These are phyloP conservation scores for Tenthredo distinguenda DNA, from an alignment of 2,888 invertebrate species.

Conservation along the genomic window DNA sequence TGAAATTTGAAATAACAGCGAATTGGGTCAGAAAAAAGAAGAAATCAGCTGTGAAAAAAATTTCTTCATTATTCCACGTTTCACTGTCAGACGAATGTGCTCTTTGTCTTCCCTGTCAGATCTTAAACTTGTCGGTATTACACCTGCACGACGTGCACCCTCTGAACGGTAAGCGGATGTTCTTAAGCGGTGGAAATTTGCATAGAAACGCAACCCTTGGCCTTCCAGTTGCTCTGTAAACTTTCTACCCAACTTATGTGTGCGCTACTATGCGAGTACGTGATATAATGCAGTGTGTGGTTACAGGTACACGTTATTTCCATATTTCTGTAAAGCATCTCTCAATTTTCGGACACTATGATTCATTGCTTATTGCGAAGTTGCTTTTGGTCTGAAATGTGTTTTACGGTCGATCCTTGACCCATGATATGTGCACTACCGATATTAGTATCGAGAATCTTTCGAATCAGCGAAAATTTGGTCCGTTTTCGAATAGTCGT, in stretches of 20 bases:
- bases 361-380: not conserved
- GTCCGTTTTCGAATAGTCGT: not conserved
- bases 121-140: not conserved
- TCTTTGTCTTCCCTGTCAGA: not conserved
- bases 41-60: not conserved
- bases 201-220: constrained; percentile 44
- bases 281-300: constrained; percentile 6
- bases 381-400: not conserved
- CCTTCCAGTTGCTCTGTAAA: not conserved
- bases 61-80: not conserved
- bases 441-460: not conserved
- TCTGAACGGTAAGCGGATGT: constrained; percentile 37
- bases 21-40: too few species aligned
- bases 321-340: not conserved
- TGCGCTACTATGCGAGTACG: not conserved
- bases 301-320: not conserved
- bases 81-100: not conserved
- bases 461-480: not conserved
- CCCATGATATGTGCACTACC: not conserved
- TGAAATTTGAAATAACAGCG: too few species aligned
- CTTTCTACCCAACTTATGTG: not conserved
- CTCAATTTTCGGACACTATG: not conserved
- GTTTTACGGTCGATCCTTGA: not conserved
- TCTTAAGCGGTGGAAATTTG: constrained; percentile 42
- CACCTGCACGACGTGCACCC: not conserved